Evolutionary conservation across 2,113 vertebrate genomes (phyloP).

Genomic region (Apus apus): DNA sequence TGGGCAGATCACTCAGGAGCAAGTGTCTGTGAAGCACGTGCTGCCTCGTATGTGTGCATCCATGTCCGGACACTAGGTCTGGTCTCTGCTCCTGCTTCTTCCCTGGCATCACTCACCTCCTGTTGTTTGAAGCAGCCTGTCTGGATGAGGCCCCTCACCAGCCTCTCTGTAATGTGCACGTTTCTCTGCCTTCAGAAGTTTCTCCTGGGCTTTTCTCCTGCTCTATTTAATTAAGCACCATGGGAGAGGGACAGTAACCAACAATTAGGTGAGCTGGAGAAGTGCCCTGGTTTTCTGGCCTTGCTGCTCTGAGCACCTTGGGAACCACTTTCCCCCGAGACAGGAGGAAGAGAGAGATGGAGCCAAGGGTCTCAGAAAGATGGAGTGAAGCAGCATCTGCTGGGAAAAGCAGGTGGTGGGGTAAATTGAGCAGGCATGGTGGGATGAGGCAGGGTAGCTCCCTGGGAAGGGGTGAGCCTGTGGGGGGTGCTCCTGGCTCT

Average conservation of each 20-base stretch:
- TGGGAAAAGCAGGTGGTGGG: not conserved
- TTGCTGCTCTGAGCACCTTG: not conserved
- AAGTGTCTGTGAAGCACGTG: not conserved
- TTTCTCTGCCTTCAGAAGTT: slow-evolving; percentile 25
- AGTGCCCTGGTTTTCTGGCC: slow-evolving; percentile 56
- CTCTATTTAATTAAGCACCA: slow-evolving; percentile 47
- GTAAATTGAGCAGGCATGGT: not conserved
- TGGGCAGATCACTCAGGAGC: not conserved
- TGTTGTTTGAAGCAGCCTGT: not conserved
- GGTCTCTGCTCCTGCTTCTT: not conserved
- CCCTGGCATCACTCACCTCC: not conserved
- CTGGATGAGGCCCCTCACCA: not conserved
- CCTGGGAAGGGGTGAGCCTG: not conserved
- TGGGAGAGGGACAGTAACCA: slow-evolving; percentile 55
- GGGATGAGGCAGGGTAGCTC: not conserved
- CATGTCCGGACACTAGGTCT: not conserved
- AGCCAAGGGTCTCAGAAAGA: not conserved
- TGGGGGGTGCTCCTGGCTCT: not conserved
- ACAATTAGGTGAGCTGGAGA: slow-evolving; percentile 60
- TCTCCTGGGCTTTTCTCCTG: slow-evolving; percentile 60
- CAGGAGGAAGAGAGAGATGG: not conserved
- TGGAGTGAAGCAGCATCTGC: not conserved
- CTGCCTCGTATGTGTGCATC: not conserved
- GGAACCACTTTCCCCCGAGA: not conserved
- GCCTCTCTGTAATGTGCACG: not conserved